Base-by-base conservation (phyloP, 2,797 vertebrate genomes). In the Manis javanica region DNA sequence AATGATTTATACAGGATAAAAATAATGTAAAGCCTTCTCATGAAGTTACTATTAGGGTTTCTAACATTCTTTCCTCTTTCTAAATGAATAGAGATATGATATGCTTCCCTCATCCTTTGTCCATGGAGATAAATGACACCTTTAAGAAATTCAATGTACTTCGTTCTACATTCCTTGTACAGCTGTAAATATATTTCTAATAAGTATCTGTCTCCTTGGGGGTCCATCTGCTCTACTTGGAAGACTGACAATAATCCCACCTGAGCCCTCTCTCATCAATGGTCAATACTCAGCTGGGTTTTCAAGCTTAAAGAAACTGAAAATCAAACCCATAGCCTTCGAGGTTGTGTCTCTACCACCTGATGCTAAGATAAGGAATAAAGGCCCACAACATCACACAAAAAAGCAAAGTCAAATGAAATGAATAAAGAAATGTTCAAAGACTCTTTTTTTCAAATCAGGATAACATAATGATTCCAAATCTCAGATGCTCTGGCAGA, bases 231-330 rank as follows among this genome's bases (percentile, higher is more conserved):
- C 24, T 91, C 42, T 68, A 49, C 23, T 71, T 90, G 19, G 51
- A 94, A 88, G 55, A 57, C 23, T 64, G 68, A 95, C 72, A 79
- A 49, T 82, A 88, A 26, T 87, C 57, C 79, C 77, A 87, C 90
- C 81, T 88, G 85, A 64, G 72, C 72, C 77, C 89, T 69, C 4
- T 55, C 18, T 92, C 79, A 89, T 78, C 82, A 92, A 14, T 86
- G 61, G 66, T 85, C 88, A 95, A 86, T 75, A 95, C 87, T 69
- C 90, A 88, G 94, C 57, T 81, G 86, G 92, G 26, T 79, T 87
- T 87, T 90, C 39, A 88, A 93, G 34, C 72, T 87, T 92, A 83
- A 87, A 90, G 37, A 85, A 78, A 95, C 29, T 59, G 12, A 88
- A 95, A 97, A 81, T 92, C 69, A 95, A 88, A 71, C 46, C 68